Conservation (phyloP, 1,140 invertebrate genomes). For the Eumaeus atala region DNA sequence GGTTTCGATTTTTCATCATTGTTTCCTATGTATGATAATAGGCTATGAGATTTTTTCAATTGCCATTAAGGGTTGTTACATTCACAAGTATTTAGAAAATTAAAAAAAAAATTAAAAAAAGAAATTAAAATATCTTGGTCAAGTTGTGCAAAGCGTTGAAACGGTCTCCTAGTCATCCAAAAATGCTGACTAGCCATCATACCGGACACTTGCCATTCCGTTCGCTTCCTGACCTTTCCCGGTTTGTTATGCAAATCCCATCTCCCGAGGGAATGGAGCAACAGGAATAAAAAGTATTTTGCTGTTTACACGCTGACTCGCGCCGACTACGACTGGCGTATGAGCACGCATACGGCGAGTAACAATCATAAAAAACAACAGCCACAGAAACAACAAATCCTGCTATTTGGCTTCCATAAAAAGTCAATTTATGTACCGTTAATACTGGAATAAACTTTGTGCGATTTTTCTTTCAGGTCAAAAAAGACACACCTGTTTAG, state of each 20-base stretch:
- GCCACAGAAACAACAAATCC: not conserved
- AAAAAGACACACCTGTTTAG: too few relatives aligned
- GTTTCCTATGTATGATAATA: too few relatives aligned
- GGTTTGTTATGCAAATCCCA: conserved; percentile 70
- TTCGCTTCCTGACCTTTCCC: conserved; percentile 72
- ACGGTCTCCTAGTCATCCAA: conserved; percentile 34
- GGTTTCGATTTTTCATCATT: too few relatives aligned
- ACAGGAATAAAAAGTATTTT: conserved; percentile 71
- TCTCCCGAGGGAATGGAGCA: conserved; percentile 53
- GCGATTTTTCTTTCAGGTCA: too few relatives aligned
- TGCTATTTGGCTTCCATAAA: conserved; percentile 4
- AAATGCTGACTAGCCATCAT: conserved; percentile 62
- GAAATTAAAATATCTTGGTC: too few relatives aligned
- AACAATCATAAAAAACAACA: not conserved
- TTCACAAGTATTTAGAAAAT: too few relatives aligned
- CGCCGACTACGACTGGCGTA: conserved; percentile 59
- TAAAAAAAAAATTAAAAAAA: not conserved
- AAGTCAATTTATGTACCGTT: too few relatives aligned
- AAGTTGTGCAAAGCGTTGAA: conserved; percentile 24
- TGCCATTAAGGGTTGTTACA: too few relatives aligned
- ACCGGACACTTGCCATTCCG: conserved; percentile 66
- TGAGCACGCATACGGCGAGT: conserved; percentile 59
- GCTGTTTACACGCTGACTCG: conserved; percentile 67
- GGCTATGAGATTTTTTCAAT: too few relatives aligned
- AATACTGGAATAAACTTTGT: too few relatives aligned